A percentile compares a stretch with the other conserved stretches of the same genome.
Evolutionary conservation across 1,140 invertebrate species (phyloP).

Genomic region (Brachionus manjavacas): DNA sequence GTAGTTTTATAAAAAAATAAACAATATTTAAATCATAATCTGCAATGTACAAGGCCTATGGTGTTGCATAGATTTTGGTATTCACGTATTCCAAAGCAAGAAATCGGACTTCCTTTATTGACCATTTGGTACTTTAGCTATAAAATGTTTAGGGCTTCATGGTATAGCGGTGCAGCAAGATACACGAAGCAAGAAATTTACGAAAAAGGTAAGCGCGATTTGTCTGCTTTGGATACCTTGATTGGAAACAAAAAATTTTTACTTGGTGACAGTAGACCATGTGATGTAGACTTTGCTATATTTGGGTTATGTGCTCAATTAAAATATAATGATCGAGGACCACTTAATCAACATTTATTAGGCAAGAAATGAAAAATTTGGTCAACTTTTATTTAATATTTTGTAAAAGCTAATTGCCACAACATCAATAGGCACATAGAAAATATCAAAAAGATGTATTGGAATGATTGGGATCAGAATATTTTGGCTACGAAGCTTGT

Average conservation of each 20-base stretch:
- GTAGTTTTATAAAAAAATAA: neutral
- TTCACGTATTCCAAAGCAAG: neutral
- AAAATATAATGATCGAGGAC: constrained; percentile 7
- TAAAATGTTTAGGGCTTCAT: neutral
- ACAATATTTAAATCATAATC: neutral
- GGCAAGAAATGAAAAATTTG: neutral
- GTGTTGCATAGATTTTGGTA: constrained; percentile 25
- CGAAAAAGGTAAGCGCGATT: constrained; percentile 14
- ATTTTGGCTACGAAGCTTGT: neutral
- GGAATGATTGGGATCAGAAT: constrained; percentile 39
- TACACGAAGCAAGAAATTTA: neutral
- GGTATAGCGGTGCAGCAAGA: neutral
- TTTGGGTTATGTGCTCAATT: constrained; percentile 28
- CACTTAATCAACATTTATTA: constrained; percentile 25
- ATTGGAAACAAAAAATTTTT: constrained; percentile 40
- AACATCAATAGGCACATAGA: constrained; percentile 7
- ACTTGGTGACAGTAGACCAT: constrained; percentile 5
- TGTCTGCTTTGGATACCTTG: neutral
- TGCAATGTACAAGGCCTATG: neutral
- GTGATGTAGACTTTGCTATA: constrained; percentile 40
- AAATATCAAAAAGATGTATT: constrained; percentile 30
- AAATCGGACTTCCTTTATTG: neutral
- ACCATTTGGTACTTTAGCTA: neutral
- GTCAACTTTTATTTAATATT: neutral
- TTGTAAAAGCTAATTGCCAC: neutral